Evolutionary conservation across 2,888 invertebrate species (phyloP).

Genomic region (Aplocera efformata): DNA sequence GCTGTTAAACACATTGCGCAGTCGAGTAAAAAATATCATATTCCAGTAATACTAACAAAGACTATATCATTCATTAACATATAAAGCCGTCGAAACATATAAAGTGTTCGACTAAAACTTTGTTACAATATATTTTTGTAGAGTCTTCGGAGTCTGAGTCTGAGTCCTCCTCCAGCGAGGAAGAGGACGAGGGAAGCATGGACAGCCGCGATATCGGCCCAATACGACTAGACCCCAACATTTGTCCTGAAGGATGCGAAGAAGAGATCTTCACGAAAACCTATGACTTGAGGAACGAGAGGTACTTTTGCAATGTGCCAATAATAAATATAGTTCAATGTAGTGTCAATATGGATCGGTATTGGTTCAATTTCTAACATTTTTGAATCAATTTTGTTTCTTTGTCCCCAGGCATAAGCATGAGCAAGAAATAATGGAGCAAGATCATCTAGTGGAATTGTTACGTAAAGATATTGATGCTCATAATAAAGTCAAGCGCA

Average conservation of each 20-base stretch:
- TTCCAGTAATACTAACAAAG: too few species aligned
- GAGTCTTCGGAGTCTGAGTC: constrained; percentile 68
- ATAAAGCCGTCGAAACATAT: too few species aligned
- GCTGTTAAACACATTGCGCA: too few species aligned
- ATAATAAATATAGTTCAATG: too few species aligned
- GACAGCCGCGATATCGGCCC: constrained; percentile 84
- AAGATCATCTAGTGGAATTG: constrained; percentile 77
- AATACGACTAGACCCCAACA: constrained; percentile 84
- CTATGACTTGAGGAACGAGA: constrained; percentile 81
- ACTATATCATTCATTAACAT: too few species aligned
- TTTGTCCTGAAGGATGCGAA: constrained; percentile 87
- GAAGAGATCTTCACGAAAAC: constrained; percentile 83
- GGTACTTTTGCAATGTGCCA: constrained; percentile 55
- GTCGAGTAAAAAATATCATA: too few species aligned
- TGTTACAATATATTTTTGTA: too few species aligned
- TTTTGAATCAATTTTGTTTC: background rate
- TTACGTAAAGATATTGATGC: constrained; percentile 81
- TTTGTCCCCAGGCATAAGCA: constrained; percentile 50
- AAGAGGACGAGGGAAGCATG: constrained; percentile 82
- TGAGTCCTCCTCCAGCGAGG: constrained; percentile 80
- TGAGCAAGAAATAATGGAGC: constrained; percentile 82
- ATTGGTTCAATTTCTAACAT: too few species aligned
- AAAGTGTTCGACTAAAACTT: too few species aligned
- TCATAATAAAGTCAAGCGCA: constrained; percentile 77
- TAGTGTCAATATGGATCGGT: too few species aligned